Percentiles rank a stretch among this genome's conserved stretches.
phyloP scores from a whole-genome alignment of 2,888 invertebrate genomes.

The Limnephilus rhombicus region DNA sequence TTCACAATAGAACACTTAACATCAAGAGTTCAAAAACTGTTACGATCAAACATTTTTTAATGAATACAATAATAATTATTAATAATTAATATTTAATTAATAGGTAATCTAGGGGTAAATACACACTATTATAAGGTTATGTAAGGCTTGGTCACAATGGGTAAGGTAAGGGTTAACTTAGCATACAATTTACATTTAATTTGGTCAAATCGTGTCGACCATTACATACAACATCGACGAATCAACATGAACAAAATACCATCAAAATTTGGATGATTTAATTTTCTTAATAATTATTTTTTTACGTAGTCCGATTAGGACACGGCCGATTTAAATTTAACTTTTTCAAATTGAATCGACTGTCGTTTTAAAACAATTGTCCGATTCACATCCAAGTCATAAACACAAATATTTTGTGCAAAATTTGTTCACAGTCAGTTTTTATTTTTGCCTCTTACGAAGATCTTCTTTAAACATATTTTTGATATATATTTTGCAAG shows the following conservation, averaged over 20 bases:
- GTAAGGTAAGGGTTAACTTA: constrained; percentile 34
- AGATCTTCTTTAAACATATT: not conserved
- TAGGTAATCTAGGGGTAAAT: constrained; percentile 8
- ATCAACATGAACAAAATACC: not conserved
- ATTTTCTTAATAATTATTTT: not conserved
- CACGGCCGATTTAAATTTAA: not conserved
- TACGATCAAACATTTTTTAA: constrained; percentile 25
- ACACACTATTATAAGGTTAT: constrained; percentile 36
- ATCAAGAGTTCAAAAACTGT: constrained; percentile 33
- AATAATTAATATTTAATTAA: not conserved
- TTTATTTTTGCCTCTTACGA: not conserved
- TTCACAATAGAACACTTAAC: not conserved
- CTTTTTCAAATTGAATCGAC: not conserved
- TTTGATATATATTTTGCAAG: not conserved
- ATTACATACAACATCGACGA: constrained; percentile 21
- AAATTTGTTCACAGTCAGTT: not conserved
- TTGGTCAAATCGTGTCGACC: constrained; percentile 26
- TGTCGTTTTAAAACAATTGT: not conserved
- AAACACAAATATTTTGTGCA: not conserved
- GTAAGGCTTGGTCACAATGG: constrained; percentile 54
- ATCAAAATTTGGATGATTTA: not conserved
- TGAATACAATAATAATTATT: not conserved
- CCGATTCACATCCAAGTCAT: not conserved
- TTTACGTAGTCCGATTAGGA: not conserved
- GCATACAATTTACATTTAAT: constrained; percentile 44